Evolutionary conservation across 2,113 vertebrate genomes (phyloP).

Genomic region (Eidolon helvum): DNA sequence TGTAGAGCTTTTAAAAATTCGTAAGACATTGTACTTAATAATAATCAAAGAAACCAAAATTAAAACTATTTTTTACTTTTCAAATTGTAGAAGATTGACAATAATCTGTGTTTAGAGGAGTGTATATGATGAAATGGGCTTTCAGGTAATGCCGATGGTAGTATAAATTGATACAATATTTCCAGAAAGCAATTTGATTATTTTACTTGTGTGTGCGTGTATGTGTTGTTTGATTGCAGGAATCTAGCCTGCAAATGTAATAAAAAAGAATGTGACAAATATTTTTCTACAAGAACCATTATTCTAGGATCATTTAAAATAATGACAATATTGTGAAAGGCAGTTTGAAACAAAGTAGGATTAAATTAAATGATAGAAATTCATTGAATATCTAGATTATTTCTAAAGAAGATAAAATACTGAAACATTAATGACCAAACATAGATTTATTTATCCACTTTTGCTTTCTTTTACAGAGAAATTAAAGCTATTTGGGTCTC

Average conservation of each 20-base stretch:
- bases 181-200: constrained; percentile 13
- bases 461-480: neutral
- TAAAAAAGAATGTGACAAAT: neutral
- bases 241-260: neutral
- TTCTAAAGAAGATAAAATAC: neutral
- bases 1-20: neutral
- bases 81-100: neutral
- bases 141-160: neutral
- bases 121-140: neutral
- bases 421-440: neutral
- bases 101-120: neutral
- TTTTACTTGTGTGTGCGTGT: neutral
- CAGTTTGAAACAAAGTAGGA: neutral
- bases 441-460: neutral
- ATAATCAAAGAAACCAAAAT: neutral
- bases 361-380: neutral
- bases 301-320: neutral
- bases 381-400: neutral
- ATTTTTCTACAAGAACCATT: neutral
- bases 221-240: neutral
- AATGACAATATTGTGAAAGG: neutral
- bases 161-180: constrained; percentile 17
- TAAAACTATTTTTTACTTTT: constrained; percentile 17
- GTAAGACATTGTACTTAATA: neutral
- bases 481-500: neutral